These are phyloP conservation scores for Silurus meridionalis DNA, from an alignment of 2,113 vertebrate genomes.

Conservation along the genomic window DNA sequence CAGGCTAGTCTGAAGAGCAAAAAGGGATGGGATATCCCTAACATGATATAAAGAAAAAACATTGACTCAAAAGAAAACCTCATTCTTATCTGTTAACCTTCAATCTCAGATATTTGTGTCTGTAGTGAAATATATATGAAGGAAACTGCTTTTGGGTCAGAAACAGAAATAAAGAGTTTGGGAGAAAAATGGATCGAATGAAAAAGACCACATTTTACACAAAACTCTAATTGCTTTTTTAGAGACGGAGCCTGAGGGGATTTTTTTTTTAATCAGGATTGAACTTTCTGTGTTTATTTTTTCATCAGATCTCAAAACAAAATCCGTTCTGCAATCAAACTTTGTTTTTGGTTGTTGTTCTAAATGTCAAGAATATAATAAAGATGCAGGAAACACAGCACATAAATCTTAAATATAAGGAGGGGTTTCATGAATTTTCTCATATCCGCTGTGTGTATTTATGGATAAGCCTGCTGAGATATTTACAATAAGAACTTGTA, in stretches of 20 bases:
- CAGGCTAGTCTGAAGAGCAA: no score
- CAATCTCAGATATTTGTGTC: background rate
- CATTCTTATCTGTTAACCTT: background rate
- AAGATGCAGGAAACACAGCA: background rate
- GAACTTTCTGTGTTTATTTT: background rate
- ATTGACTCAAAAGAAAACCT: no score
- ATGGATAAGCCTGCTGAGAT: background rate
- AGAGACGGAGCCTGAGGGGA: background rate
- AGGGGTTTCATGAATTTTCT: background rate
- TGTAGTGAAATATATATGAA: background rate
- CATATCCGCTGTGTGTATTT: background rate
- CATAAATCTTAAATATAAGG: background rate
- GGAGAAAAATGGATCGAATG: background rate
- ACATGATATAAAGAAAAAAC: no score
- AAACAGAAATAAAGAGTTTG: background rate
- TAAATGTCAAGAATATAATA: background rate
- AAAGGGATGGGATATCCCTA: no score
- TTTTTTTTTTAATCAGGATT: background rate
- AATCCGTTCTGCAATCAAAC: conserved; percentile 15
- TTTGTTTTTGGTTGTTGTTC: background rate
- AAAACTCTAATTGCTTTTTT: background rate
- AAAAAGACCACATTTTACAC: background rate
- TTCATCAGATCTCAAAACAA: conserved; percentile 22
- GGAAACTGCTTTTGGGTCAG: background rate
- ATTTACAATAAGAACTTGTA: background rate